Base-by-base conservation (phyloP, 2,888 invertebrate genomes). In the Athrips mouffetella region DNA sequence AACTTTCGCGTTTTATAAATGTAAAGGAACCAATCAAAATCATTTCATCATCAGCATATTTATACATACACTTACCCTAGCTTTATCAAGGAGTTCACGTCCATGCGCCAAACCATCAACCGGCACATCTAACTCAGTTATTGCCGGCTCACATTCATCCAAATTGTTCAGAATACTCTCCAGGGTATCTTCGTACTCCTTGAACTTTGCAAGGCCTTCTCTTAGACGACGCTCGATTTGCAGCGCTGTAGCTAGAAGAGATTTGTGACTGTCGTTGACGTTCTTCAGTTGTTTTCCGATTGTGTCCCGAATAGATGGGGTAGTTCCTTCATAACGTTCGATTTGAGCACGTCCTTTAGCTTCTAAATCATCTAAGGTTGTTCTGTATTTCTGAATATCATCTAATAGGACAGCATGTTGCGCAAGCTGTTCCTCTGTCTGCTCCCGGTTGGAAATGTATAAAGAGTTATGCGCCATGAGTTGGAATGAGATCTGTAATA, bases 381-480 rank as follows among this genome's bases (percentile, higher is more conserved):
- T 79, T 67, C 96, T 93, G 70, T 97, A 97, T 54, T 94, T 93
- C 63, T 94, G 93, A 49, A 98, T 96, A 61, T 95, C 94, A 27
- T 91, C 89, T 0, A 95, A 73, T 13, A 95, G 74, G 0, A 90
- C 80, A 62, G 95, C 93, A 65, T 98, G 98, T 68, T 96, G 96
- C n/a, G 93, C 93, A 30, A 98, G 91, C 78, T 98, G 97, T 57
- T 96, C 94, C 64, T 95, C 92, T 0, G 97, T 97, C 76, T 98
- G 97, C 61, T 96, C 95, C 49, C 96, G 91, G 67, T 96, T 97
- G 3, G 95, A 94, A 52, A 98, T 97, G 70, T 97, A 97, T 15
- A 98, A 87, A 0, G 97, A 96, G 75, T 98, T 98, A 71, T 98
- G 97, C 0, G 97, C 96, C 97, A 98, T 98, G 0, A 98, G 89